Conservation (phyloP, 2,888 invertebrate species). For the Hirtodrosophila cameraria region DNA sequence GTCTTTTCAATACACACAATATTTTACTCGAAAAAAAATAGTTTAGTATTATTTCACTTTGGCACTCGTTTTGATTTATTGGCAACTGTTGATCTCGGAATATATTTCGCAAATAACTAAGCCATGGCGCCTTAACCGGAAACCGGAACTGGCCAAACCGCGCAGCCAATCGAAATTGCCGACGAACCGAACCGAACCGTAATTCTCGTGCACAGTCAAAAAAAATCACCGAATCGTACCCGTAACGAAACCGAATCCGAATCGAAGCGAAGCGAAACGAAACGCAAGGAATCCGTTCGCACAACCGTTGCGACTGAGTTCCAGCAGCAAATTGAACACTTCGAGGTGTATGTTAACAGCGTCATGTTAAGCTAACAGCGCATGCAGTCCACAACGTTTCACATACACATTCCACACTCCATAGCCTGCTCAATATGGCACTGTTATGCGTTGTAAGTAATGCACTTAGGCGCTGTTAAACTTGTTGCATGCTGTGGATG, state of each 20-base stretch:
- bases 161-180: conserved; percentile 46
- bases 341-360: conserved; percentile 18
- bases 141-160: conserved; percentile 28
- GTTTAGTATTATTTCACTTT: too few relatives aligned
- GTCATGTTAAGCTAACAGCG: conserved; percentile 36
- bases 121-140: conserved; percentile 50
- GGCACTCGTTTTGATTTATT: conserved; percentile 23
- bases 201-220: conserved; percentile 39
- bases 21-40: conserved; percentile 18
- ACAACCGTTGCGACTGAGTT: conserved; percentile 69
- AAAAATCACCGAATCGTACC: conserved; percentile 22
- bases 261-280: too few relatives aligned
- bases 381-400: conserved; percentile 28
- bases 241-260: too few relatives aligned
- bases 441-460: conserved; percentile 24
- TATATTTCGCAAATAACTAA: too few relatives aligned
- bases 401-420: conserved; percentile 12
- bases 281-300: conserved; percentile 48
- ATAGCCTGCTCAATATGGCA: conserved; percentile 24
- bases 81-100: conserved; percentile 15
- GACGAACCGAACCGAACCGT: conserved; percentile 40
- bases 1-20: too few relatives aligned
- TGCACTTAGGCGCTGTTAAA: conserved; percentile 37
- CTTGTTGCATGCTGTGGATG: conserved; percentile 72
- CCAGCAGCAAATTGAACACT: conserved; percentile 54